Evolutionary conservation across 2,888 invertebrate genomes (phyloP), one percentile per base, ranked within the genome.

Genomic region (Drosophila yooni): DNA sequence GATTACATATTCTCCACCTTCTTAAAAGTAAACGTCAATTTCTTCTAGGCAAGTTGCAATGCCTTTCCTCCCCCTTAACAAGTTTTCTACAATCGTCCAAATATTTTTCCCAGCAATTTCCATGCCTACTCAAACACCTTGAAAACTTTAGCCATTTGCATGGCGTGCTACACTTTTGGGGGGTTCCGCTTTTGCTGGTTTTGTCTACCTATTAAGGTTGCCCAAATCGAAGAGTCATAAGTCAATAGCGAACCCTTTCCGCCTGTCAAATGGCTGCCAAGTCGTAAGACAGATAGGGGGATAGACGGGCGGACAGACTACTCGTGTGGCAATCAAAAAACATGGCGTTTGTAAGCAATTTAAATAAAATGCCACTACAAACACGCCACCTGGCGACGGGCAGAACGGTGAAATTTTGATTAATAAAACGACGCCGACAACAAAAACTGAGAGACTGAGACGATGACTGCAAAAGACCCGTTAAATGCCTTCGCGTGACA

Each of bases 401-500:
- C 15, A 46, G 25, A 25, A 76, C 79, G 64, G 64, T 71, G 70
- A 69, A 81, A 61, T 73, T 81, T 77, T 74, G 79, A 89, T 89
- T 89, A 81, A 83, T 85, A 81, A 83, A 89, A 81, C 77, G 73
- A 74, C 51, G 66, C 71, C 84, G 70, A 76, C 69, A 50, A 56
- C 40, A 61, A 61, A 25, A 8, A 25, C 46, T 38, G 58, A 60
- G 48, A 60, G 60, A 66, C 38, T 31, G 57, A 59, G 56, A 62
- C 65, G 56, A 72, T 46, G 21, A 54, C 54, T 38, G 27, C 18
- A 27, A 56, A 56, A 57, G 70, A 70, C 59, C 78, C 81, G 74
- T 82, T 86, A 88, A 90, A 90, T 76, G 90, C 66, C 81, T 79
- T 88, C 56, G 87, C 87, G 87, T 88, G 87, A 88, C 87, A 80